Evolutionary conservation across 2,888 invertebrate species (phyloP).

Genomic region (Craniophora ligustri): DNA sequence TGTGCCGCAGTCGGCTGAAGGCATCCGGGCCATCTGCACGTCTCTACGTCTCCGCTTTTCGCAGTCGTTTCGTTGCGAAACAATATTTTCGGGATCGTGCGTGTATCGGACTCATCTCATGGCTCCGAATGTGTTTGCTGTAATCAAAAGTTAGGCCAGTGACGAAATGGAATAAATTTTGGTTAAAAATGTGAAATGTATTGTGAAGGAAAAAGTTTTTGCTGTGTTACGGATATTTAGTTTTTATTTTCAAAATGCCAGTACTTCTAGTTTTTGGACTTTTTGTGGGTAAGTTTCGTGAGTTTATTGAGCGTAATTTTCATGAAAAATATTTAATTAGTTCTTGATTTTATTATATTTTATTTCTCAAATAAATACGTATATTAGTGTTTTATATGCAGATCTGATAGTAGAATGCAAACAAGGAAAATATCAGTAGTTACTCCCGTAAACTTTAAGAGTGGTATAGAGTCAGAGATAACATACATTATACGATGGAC

Average conservation of each 20-base stretch:
- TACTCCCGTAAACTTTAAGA: neutral
- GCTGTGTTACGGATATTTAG: constrained; percentile 59
- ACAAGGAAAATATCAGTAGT: constrained; percentile 11
- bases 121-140: constrained; percentile 44
- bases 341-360: neutral
- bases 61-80: constrained; percentile 35
- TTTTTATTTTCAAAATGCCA: constrained; percentile 61
- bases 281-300: constrained; percentile 67
- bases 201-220: constrained; percentile 52
- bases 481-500: no score
- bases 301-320: neutral
- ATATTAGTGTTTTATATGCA: constrained; percentile 4
- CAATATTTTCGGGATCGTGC: constrained; percentile 37
- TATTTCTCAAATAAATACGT: neutral
- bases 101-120: constrained; percentile 26
- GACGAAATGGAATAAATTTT: constrained; percentile 43
- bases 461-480: no score
- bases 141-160: constrained; percentile 40
- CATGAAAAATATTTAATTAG: neutral
- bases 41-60: constrained; percentile 23
- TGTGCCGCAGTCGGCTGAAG: constrained; percentile 74
- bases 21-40: constrained; percentile 54
- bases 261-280: constrained; percentile 71
- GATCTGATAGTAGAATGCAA: neutral
- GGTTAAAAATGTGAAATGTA: constrained; percentile 64